These are phyloP conservation scores for Coracopsis vasa DNA, from an alignment of 2,113 vertebrate species.

Conservation along the genomic window DNA sequence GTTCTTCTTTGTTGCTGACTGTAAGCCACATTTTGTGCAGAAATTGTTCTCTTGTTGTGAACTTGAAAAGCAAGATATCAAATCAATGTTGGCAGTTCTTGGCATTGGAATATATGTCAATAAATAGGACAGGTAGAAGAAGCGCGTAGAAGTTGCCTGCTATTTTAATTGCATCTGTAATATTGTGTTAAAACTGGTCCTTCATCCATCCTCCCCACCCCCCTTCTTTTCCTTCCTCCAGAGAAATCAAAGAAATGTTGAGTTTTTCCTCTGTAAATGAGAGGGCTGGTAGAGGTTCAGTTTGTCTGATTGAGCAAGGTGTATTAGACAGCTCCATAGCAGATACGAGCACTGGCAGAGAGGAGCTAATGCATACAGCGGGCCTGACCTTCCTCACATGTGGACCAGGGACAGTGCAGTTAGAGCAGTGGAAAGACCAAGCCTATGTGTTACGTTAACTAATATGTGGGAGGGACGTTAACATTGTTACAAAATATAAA, in stretches of 20 bases:
- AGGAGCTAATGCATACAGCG: background rate
- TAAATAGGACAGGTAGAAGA: background rate
- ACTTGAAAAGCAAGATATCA: background rate
- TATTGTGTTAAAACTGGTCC: background rate
- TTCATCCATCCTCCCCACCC: background rate
- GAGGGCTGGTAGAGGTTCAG: background rate
- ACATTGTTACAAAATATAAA: background rate
- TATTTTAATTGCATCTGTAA: background rate
- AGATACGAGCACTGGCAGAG: background rate
- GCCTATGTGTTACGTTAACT: rapidly evolving
- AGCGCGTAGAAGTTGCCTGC: background rate
- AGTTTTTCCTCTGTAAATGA: background rate
- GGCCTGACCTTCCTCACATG: background rate
- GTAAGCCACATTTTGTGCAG: background rate
- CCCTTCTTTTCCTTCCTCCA: rapidly evolving
- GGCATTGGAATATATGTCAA: background rate
- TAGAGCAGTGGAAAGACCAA: background rate
- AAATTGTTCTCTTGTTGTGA: background rate
- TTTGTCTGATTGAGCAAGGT: background rate
- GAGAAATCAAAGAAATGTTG: background rate
- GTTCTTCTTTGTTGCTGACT: background rate
- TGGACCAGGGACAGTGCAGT: background rate
- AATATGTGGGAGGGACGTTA: background rate
- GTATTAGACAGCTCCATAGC: background rate
- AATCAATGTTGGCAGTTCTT: background rate